Conservation (phyloP, 2,797 vertebrate genomes). For the Gymnoscopelus braueri region DNA sequence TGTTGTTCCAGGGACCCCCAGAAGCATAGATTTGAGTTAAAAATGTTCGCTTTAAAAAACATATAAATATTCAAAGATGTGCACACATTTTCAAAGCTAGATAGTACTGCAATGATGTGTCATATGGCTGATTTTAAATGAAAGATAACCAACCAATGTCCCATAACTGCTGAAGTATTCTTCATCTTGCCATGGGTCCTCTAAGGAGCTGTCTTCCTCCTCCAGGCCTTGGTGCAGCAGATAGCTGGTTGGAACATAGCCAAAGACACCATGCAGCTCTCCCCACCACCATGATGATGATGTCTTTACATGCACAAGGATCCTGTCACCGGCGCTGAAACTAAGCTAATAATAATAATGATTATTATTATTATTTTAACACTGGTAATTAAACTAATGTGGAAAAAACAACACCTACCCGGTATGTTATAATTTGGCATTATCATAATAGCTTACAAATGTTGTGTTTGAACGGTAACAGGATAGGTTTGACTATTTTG, state of each 20-base stretch:
- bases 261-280: conserved; percentile 71
- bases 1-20: no score
- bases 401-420: no score
- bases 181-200: conserved; percentile 86
- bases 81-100: no score
- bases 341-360: conserved; percentile 61
- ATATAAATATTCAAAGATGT: no score
- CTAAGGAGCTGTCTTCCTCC: conserved; percentile 50
- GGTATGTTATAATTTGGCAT: no score
- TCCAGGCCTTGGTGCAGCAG: conserved; percentile 61
- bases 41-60: no score
- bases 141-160: conserved; percentile 75
- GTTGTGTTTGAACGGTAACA: not conserved
- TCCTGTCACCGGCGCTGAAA: conserved; percentile 76
- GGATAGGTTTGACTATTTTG: not conserved
- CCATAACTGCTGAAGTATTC: conserved; percentile 87
- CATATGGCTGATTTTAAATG: not conserved
- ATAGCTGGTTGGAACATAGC: conserved; percentile 82
- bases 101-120: not conserved
- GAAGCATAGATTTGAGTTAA: no score
- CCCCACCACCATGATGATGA: conserved; percentile 87
- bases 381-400: no score
- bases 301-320: conserved; percentile 75
- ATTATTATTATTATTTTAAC: not conserved
- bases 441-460: no score